Evolutionary conservation across 2,888 invertebrate genomes (phyloP), one percentile per base, ranked within the genome.

Genomic region (Spilosoma lubricipeda): DNA sequence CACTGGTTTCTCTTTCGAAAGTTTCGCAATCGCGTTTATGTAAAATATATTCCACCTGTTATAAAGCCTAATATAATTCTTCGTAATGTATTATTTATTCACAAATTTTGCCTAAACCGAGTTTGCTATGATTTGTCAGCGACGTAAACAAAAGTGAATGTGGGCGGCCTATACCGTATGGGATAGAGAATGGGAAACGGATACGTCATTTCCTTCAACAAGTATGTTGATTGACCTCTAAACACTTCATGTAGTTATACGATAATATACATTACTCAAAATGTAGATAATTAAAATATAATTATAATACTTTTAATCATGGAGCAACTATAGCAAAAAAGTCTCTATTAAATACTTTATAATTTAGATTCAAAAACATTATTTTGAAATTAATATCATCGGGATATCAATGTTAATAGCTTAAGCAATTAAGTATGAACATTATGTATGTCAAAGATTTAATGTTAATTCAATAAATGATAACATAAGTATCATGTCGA

Each of bases 131-230:
- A 33, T 11, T 64, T 56, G 56, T 27, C 33, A 74, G 68, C 52
- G 75, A 89, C 88, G 87, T 93, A 92, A 93, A 92, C 90, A 94
- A 93, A 95, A 94, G 94, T 94, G 94, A 95, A 94, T 93, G 95
- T 94, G 91, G 92, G 93, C 84, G 91, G 85, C 71, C 69, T 72
- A 65, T 67, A 80, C 82, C 77, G 82, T 86, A 87, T 90, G 87
- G 86, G 89, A 90, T 88, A 89, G 88, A 89, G 89, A 90, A 91
- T 89, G 86, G 88, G 88, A 88, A 91, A 92, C 91, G 91, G 90
- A 90, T 90, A 87, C 75, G 84, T 87, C 86, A 91, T 85, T 89
- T 90, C 87, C 86, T 88, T 82, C 85, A 83, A 77, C 77, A 72
- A 78, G 82, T 73, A 74, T 68, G 79, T 79, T 81, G 84, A 84